Conservation (phyloP, 2,888 invertebrate genomes). For the Scaptomyza tumidula region DNA sequence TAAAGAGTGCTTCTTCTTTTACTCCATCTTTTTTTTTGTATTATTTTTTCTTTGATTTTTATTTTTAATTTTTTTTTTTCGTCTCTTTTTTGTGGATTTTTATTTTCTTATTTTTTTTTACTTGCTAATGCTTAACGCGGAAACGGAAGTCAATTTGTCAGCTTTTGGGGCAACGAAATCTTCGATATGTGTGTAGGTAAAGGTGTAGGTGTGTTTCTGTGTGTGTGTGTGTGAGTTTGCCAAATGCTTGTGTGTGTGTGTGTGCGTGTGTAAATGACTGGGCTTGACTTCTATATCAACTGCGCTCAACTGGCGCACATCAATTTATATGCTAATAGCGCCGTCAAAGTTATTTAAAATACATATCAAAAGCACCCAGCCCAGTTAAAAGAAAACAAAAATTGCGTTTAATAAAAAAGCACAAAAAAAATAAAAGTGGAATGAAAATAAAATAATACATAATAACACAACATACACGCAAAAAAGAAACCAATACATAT, state of each 20-base stretch:
- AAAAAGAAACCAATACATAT: constrained; percentile 58
- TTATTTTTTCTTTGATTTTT: constrained; percentile 15
- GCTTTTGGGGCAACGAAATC: constrained; percentile 49
- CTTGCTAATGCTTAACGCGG: constrained; percentile 51
- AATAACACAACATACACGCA: constrained; percentile 17
- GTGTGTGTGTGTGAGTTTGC: constrained; percentile 25
- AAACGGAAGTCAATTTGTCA: constrained; percentile 78
- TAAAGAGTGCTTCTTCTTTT: constrained; percentile 24
- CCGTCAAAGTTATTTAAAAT: constrained; percentile 70
- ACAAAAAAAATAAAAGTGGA: constrained; percentile 17
- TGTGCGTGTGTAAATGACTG: constrained; percentile 32
- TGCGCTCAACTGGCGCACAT: constrained; percentile 59
- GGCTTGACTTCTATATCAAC: constrained; percentile 37
- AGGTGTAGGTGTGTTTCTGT: constrained; percentile 17
- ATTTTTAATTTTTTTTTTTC: constrained; percentile 3
- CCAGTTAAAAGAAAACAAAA: neutral
- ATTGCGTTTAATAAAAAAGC: constrained; percentile 44
- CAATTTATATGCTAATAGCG: constrained; percentile 77
- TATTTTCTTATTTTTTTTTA: neutral
- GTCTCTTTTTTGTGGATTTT: constrained; percentile 11
- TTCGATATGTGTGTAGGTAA: constrained; percentile 14
- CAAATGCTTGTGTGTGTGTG: constrained; percentile 49
- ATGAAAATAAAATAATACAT: constrained; percentile 9
- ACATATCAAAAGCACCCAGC: constrained; percentile 58
- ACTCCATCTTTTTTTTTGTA: constrained; percentile 17